Evolutionary conservation across 2,113 vertebrate genomes (phyloP).

Genomic region (Fregata magnificens): DNA sequence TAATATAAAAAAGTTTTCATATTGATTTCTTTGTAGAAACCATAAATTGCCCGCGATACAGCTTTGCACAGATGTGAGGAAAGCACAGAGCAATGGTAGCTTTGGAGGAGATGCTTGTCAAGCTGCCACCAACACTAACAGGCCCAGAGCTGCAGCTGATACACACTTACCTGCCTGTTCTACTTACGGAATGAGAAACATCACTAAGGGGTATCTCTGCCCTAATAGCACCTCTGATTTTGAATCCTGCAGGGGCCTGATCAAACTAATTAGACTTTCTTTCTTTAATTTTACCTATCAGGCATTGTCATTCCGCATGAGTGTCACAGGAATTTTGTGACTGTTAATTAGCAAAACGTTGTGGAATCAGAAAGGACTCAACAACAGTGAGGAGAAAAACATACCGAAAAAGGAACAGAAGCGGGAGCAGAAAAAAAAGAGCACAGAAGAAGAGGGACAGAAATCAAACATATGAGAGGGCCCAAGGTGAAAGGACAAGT

Average conservation of each 20-base stretch:
- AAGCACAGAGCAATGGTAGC: not conserved
- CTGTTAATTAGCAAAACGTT: conserved; percentile 26
- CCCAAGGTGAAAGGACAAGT: not conserved
- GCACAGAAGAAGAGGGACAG: not conserved
- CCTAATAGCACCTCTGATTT: not conserved
- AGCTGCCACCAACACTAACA: not conserved
- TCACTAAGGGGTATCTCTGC: not conserved
- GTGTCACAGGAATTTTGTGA: not conserved
- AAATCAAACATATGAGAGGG: not conserved
- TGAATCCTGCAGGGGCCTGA: not conserved
- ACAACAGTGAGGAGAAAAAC: not conserved
- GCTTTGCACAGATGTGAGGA: not conserved
- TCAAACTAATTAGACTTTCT: conserved; percentile 23
- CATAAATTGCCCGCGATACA: not conserved
- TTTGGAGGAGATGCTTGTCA: not conserved
- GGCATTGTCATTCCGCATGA: not conserved
- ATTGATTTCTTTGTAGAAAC: not conserved
- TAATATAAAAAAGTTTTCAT: not conserved
- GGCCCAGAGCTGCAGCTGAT: not conserved
- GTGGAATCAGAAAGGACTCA: not conserved
- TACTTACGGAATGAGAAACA: not conserved
- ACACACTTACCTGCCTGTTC: not conserved
- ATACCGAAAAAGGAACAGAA: not conserved
- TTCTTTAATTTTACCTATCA: conserved; percentile 22
- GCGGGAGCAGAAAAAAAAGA: not conserved